Evolutionary conservation across 2,113 vertebrate genomes (phyloP), one percentile per base, ranked within the genome.

Genomic region (Sinocyclocheilus anshuiensis): DNA sequence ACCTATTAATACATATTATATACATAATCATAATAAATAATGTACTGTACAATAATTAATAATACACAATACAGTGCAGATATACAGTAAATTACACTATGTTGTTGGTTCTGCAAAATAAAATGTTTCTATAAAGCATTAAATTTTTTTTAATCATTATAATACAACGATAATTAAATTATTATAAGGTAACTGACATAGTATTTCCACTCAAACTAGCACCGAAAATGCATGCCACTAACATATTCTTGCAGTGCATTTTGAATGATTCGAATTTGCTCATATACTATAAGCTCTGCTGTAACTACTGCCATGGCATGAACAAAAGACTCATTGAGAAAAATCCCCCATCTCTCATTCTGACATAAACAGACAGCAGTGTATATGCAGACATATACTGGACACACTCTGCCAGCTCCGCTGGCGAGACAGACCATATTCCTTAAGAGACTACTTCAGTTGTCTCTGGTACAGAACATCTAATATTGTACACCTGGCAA

Each of bases 281-380:
- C 74, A 67, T 77, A 48, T 86, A 82, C 65, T 81, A 39, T 83
- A 53, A 81, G 72, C 33, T 26, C 84, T 69, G 53, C 65, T 57
- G 22, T 72, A 86, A 71, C 77, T 48, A 69, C 48, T 57, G 61
- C 48, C 42, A 79, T n/a, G 50, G 78, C 36, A 59, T 55, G 77
- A 63, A 87, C 83, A 87, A 84, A 89, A 85, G 78, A 87, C 55
- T 81, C 85, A 85, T 85, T 85, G 86, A 89, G 83, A 39, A 83
- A 87, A 89, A 86, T 42, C 74, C 39, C 63, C 81, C 76, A 75
- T 59, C 57, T 45, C 29, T 65, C 57, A 83, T 65, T 80, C 36
- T 33, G 78, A 69, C 84, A 67, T 87, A 82, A 88, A 90, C 87
- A 89, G 86, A 88, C 72, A 81, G 76, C 81, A 63, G 67, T 45